phyloP scores from a whole-genome alignment of 2,888 invertebrate genomes.

The Periphyllus acericola region DNA sequence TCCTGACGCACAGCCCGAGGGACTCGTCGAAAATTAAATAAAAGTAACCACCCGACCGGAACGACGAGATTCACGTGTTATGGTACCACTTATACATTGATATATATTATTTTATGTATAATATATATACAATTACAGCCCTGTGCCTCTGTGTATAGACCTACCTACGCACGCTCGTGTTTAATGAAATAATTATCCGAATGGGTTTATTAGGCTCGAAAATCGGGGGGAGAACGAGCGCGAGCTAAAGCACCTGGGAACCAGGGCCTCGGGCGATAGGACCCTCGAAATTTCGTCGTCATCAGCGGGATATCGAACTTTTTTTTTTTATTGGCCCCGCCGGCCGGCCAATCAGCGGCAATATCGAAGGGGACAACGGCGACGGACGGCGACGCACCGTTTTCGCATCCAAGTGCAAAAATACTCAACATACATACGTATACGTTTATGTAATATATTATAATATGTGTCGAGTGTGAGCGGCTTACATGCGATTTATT shows the following conservation, averaged over 20 bases:
- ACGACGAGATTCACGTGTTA: background rate
- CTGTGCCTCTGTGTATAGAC: no score
- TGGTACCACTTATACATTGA: background rate
- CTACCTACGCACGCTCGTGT: background rate
- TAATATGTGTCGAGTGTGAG: no score
- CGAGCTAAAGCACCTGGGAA: conserved; percentile 50
- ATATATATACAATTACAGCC: background rate
- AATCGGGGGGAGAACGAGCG: background rate
- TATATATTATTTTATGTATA: background rate
- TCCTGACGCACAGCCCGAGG: background rate
- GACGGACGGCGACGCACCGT: background rate
- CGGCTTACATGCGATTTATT: background rate
- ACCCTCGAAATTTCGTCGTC: conserved; percentile 47
- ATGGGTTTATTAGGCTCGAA: conserved; percentile 48
- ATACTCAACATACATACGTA: background rate
- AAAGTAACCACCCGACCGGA: conserved; percentile 36
- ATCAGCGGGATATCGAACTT: conserved; percentile 56
- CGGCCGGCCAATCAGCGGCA: conserved; percentile 52
- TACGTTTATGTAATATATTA: no score
- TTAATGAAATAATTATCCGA: conserved; percentile 58
- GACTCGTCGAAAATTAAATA: conserved; percentile 8
- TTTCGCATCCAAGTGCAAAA: background rate
- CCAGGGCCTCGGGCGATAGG: conserved; percentile 15
- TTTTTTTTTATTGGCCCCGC: conserved; percentile 59
- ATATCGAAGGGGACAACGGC: background rate